phyloP scores from a whole-genome alignment of 2,113 vertebrate genomes.

The Abramis brama region DNA sequence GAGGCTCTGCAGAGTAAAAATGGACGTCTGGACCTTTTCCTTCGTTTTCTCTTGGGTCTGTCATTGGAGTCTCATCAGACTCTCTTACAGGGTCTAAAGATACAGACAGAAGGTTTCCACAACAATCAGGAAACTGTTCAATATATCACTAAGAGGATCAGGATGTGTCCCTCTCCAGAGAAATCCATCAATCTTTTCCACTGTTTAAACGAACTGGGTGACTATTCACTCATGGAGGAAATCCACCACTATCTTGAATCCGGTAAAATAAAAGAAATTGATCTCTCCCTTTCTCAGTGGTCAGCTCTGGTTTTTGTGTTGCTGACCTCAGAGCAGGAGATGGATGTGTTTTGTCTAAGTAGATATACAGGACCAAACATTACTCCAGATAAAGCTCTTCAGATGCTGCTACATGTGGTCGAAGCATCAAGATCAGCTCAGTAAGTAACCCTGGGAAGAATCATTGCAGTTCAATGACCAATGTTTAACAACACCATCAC shows the following conservation, averaged over 20 bases:
- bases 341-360: slow-evolving; percentile 11
- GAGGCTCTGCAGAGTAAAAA: too few species aligned
- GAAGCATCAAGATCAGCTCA: slow-evolving; percentile 17
- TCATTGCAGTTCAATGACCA: neutral
- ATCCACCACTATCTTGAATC: neutral
- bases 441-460: slow-evolving; percentile 21
- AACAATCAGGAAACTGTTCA: neutral
- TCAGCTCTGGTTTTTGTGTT: neutral
- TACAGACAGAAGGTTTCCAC: neutral
- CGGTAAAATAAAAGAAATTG: neutral
- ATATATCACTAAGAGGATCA: neutral
- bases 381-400: slow-evolving; percentile 6
- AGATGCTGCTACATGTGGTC: slow-evolving; percentile 22
- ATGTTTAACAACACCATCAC: neutral
- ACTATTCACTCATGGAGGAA: neutral
- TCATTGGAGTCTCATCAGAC: neutral
- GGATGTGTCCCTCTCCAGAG: neutral
- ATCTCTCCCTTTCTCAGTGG: slow-evolving; percentile 28
- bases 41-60: neutral
- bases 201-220: neutral
- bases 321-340: neutral
- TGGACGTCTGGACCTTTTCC: too few species aligned
- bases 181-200: neutral
- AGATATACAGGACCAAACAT: neutral
- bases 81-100: neutral